Percentiles rank a stretch among this genome's conserved stretches.
Evolutionary conservation across 2,888 invertebrate genomes (phyloP).

Genomic region (Agelastica alni): DNA sequence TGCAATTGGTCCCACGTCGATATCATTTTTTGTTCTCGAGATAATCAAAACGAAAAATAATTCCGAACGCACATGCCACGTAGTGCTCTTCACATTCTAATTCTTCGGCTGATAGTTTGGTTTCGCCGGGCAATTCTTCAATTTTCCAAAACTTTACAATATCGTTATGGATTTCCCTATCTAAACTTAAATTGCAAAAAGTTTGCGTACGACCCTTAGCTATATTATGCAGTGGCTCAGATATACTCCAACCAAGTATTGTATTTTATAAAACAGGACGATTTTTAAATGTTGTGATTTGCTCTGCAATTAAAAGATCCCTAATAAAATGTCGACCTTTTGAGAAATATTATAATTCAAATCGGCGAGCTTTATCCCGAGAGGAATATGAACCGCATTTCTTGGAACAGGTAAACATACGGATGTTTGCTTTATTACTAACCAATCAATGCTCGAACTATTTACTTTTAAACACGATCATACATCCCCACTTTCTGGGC

Average conservation of each 20-base stretch:
- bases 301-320: constrained; percentile 14
- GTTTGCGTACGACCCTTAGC: background rate
- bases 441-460: background rate
- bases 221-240: constrained; percentile 18
- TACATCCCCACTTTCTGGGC: no score
- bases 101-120: constrained; percentile 15
- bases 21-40: no score
- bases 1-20: no score
- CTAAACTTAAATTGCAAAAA: constrained; percentile 21
- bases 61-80: no score
- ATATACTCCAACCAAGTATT: constrained; percentile 26
- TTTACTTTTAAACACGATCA: no score
- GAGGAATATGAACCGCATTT: no score
- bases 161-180: constrained; percentile 4
- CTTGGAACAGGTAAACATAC: constrained; percentile 22
- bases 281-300: constrained; percentile 16
- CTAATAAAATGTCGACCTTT: no score
- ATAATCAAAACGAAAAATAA: no score
- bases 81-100: constrained; percentile 20
- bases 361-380: no score
- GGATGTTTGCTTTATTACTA: constrained; percentile 24
- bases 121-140: constrained; percentile 15
- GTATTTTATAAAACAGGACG: constrained; percentile 27
- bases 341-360: no score
- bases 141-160: constrained; percentile 20